Conservation (phyloP, 2,113 vertebrate species). For the Hyaena hyaena region DNA sequence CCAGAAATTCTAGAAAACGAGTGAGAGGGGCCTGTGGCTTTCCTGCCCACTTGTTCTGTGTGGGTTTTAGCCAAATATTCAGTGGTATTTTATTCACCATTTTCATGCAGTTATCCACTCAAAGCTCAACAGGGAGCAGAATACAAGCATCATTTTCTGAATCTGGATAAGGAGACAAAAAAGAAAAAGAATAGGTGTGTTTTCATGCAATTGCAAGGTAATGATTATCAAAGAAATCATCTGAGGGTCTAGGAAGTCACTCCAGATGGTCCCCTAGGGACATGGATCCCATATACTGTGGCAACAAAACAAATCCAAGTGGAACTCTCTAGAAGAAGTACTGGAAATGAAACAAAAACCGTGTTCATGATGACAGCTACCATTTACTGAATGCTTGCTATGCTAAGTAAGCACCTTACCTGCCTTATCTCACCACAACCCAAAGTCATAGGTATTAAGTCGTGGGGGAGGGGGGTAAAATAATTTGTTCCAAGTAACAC, state of each 20-base stretch:
- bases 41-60: not conserved
- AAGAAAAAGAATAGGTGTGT: not conserved
- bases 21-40: not conserved
- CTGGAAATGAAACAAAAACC: not conserved
- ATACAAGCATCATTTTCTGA: not conserved
- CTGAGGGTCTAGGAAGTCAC: not conserved
- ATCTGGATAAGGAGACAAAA: not conserved
- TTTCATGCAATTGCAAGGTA: not conserved
- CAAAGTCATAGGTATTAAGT: not conserved
- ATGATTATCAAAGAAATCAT: not conserved
- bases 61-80: not conserved
- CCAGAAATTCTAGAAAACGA: conserved; percentile 10
- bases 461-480: not conserved
- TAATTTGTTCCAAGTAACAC: not conserved
- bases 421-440: not conserved
- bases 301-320: not conserved
- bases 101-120: not conserved
- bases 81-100: not conserved
- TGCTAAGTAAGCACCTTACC: not conserved
- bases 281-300: too few species aligned
- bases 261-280: not conserved
- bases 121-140: not conserved
- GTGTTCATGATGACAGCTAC: not conserved
- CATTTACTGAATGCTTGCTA: not conserved
- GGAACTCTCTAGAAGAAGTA: not conserved